A percentile compares a stretch with the other conserved stretches of the same genome.
Evolutionary conservation across 2,888 invertebrate genomes (phyloP).

Genomic region (Erebia aethiops): DNA sequence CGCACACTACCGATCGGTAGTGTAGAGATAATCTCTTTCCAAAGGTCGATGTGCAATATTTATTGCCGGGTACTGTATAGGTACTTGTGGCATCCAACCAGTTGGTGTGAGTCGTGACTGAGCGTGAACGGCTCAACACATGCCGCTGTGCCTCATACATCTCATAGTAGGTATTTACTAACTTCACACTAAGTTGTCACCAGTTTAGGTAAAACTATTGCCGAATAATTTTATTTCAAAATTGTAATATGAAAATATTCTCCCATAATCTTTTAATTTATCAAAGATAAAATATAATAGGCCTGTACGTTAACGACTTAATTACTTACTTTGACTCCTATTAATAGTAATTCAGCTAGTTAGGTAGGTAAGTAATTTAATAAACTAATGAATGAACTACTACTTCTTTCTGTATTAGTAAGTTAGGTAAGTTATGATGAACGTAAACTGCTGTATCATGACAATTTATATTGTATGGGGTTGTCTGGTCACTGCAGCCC

Average conservation of each 20-base stretch:
- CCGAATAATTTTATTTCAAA: slow-evolving; percentile 16
- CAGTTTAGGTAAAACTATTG: background rate
- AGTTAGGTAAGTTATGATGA: background rate
- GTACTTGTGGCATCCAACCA: too few species aligned
- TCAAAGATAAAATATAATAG: slow-evolving; percentile 27
- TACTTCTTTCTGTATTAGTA: background rate
- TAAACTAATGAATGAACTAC: background rate
- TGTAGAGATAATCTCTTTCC: too few species aligned
- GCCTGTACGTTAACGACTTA: slow-evolving; percentile 17
- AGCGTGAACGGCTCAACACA: background rate
- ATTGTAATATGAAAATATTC: slow-evolving; percentile 24
- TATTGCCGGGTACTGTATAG: too few species aligned
- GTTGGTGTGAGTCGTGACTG: too few species aligned
- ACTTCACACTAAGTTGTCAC: background rate
- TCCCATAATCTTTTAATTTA: slow-evolving; percentile 16
- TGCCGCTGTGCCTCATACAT: background rate
- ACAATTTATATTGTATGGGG: background rate
- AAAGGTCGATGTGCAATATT: too few species aligned
- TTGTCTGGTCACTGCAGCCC: too few species aligned
- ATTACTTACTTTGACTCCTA: slow-evolving; percentile 1
- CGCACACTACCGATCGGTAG: too few species aligned
- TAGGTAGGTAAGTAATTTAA: background rate
- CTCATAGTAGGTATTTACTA: background rate
- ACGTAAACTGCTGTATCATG: background rate
- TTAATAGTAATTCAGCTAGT: background rate